Base-by-base conservation (phyloP, 2,888 invertebrate species). In the Lepidocyrtoides sp. region DNA sequence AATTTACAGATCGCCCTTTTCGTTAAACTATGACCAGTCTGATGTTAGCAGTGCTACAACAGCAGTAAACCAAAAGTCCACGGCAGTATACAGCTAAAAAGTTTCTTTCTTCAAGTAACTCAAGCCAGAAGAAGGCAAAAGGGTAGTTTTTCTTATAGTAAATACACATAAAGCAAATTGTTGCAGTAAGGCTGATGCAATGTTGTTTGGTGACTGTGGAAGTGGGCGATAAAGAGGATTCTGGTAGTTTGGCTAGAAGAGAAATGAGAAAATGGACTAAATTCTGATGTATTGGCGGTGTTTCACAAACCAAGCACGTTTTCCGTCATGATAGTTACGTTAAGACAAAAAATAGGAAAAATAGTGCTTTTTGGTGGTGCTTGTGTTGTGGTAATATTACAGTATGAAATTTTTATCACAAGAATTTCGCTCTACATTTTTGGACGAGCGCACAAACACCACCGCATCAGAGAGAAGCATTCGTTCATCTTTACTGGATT, bases 261-360 rank as follows among this genome's bases (percentile, higher is more conserved):
- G 14, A 36, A 36, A 36, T 32, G 36, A 36, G 36, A 69, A 69
- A 79, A 54, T 79, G 54, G 77, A 79, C 77, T 32, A 79, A 79
- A 54, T 79, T 79, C 51, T 79, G 54, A 79, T 79, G 77, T 79
- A 54, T 54, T 54, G 77, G 3, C 44, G 44, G 77, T 79, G 32
- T 32, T 79, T 20, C 54, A 54, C 29, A 79, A 32, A 17, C 77
- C 54, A 54, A 51, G 77, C 77, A 79, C 77, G 77, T 79, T 79
- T 79, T 79, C 29, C 32, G 51, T 79, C 54, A 54, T 5, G 77
- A 51, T 48, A 54, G 77, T 51, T 44, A 75, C 12, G 41, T 7
- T 41, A 72, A 10, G 72, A 72, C 0, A 72, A 72, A n/a, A 66
- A 32, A n/a, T n/a, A n/a, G n/a, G n/a, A n/a, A 66, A 5, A n/a